Percentiles rank a stretch among this genome's conserved stretches.
Conservation (phyloP, 2,797 vertebrate genomes). For the Helostoma temminkii region DNA sequence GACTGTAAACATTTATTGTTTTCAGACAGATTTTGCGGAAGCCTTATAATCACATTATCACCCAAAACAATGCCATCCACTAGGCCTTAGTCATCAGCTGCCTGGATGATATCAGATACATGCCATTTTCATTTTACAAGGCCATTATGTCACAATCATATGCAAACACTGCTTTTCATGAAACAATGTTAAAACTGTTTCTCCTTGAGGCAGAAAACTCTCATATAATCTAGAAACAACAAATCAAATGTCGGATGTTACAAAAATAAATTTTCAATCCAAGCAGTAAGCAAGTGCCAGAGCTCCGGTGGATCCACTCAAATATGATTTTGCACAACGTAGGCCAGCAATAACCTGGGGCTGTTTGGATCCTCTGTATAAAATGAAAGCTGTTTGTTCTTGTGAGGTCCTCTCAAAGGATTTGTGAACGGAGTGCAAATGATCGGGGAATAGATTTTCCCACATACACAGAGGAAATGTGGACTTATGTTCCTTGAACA, state of each 20-base stretch:
- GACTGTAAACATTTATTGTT: conserved; percentile 62
- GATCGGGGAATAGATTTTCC: conserved; percentile 49
- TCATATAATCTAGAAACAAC: conserved; percentile 56
- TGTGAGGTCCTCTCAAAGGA: conserved; percentile 60
- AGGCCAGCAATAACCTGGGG: conserved; percentile 65
- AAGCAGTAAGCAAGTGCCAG: conserved; percentile 30
- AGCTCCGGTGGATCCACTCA: conserved; percentile 59
- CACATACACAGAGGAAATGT: conserved; percentile 48
- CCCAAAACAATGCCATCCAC: conserved; percentile 54
- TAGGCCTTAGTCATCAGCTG: conserved; percentile 58
- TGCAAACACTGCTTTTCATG: conserved; percentile 65
- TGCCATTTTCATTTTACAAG: conserved; percentile 52
- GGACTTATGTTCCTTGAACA: conserved; percentile 17
- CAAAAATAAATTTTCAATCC: conserved; percentile 63
- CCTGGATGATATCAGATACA: conserved; percentile 56
- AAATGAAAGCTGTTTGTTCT: conserved; percentile 74
- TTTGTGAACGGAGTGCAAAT: conserved; percentile 59
- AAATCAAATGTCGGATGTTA: conserved; percentile 63
- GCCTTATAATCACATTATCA: conserved; percentile 67
- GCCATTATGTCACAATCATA: conserved; percentile 56
- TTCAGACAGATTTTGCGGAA: conserved; percentile 40
- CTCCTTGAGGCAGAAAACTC: conserved; percentile 43
- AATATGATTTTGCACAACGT: conserved; percentile 72
- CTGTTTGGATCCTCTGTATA: conserved; percentile 61
- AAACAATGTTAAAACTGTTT: conserved; percentile 40